These are phyloP conservation scores for Notodonta dromedarius DNA, from an alignment of 2,888 invertebrate species.

Conservation along the genomic window DNA sequence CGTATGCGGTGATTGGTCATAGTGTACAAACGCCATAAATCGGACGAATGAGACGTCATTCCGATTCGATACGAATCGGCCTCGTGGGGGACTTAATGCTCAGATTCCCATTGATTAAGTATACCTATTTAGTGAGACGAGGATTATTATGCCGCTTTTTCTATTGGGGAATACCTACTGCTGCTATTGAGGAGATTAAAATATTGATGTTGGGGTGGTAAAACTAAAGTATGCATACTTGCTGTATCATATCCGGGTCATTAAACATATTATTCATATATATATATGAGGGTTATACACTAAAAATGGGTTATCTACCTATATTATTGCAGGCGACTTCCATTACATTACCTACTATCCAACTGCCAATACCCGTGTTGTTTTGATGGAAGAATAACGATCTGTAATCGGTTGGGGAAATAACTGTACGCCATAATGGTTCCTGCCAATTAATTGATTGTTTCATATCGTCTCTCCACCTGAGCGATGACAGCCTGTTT, in stretches of 20 bases:
- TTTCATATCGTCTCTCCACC: no score
- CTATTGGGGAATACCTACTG: constrained; percentile 33
- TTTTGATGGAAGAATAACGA: no score
- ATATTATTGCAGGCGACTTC: no score
- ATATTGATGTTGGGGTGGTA: constrained; percentile 30
- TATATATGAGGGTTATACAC: neutral
- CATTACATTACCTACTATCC: no score
- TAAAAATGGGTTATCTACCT: no score
- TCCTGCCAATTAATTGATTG: no score
- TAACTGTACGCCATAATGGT: no score
- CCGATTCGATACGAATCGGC: constrained; percentile 76
- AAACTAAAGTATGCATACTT: neutral
- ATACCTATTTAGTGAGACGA: constrained; percentile 69
- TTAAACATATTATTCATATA: neutral
- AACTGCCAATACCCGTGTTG: no score
- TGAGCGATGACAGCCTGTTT: no score
- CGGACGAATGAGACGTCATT: constrained; percentile 81
- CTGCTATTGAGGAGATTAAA: constrained; percentile 18
- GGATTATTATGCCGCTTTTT: constrained; percentile 55
- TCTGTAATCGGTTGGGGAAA: no score
- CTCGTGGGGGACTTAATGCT: constrained; percentile 69
- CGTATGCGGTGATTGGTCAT: constrained; percentile 37
- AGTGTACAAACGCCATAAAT: constrained; percentile 69
- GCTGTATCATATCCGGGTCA: constrained; percentile 7
- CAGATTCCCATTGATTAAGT: constrained; percentile 76